These are phyloP conservation scores for Neosilurus mollespiculum DNA, from an alignment of 2,797 vertebrate species.

Conservation along the genomic window DNA sequence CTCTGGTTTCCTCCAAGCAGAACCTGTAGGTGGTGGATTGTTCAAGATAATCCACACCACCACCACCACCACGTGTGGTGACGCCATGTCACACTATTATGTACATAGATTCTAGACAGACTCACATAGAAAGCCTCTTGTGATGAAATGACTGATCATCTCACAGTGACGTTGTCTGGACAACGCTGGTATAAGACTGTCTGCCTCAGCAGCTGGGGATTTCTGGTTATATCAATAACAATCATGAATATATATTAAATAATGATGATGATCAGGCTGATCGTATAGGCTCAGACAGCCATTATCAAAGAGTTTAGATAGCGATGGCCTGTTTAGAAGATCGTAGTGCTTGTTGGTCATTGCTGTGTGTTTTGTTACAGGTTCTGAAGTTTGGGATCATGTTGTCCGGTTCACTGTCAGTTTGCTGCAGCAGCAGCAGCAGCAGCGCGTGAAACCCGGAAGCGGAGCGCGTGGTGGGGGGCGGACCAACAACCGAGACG, in stretches of 20 bases:
- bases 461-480: slow-evolving; percentile 50
- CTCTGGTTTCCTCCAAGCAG: background rate
- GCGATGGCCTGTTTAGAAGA: too few species aligned
- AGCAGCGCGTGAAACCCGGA: slow-evolving; percentile 55
- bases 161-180: background rate
- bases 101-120: too few species aligned
- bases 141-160: background rate
- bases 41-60: background rate
- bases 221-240: background rate
- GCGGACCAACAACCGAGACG: slow-evolving; percentile 32
- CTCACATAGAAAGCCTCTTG: background rate
- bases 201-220: background rate
- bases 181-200: background rate
- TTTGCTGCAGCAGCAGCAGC: background rate
- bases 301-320: background rate
- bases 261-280: background rate
- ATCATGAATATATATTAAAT: background rate
- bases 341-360: background rate
- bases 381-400: background rate
- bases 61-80: background rate
- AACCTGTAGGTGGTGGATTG: background rate
- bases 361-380: background rate
- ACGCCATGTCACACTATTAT: background rate
- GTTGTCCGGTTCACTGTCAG: background rate
- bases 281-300: background rate